Evolutionary conservation across 2,113 vertebrate species (phyloP), one percentile per base, ranked within the genome.

Genomic region (Siniperca chuatsi): DNA sequence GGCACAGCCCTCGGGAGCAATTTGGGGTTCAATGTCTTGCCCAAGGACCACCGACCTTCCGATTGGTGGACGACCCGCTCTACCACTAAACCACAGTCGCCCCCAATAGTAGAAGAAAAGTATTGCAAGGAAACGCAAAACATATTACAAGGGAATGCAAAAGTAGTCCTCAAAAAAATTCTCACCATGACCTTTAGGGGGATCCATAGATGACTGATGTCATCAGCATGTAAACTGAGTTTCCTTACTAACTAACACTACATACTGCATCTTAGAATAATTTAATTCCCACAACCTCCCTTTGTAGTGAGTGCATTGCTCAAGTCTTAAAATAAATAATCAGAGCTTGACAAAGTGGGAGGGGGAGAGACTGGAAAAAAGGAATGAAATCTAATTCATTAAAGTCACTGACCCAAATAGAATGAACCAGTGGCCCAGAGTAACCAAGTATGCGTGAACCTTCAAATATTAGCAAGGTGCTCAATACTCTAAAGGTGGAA

Each of bases 391-490:
- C 72, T 82, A 83, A 90, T 92, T 92, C 75, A 91, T 92, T 91
- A 94, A 90, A 92, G 73, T 82, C 87, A 87, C 72, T 95, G 91
- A 93, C 89, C 87, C 93, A 89, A 81, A 90, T 84, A 93, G 77
- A 91, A 88, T 90, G 87, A 93, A 92, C 82, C 89, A 90, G 82
- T 91, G 85, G 89, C 81, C 92, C 92, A 83, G 64, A 88, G 81
- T 81, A 92, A 87, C 89, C 79, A 92, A 77, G 82, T 90, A 75
- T 90, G 89, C 88, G n/a, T 94, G 87, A 91, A 93, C 80, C 75
- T 82, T 90, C 74, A 93, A 94, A 93, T 88, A 94, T 93, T 90
- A 90, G 86, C 84, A 89, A 90, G 86, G 84, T 90, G 84, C 88
- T 78, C 66, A 15, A 82, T 82, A 72, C 46, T 84, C 70, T 75